Evolutionary conservation across 2,888 invertebrate genomes (phyloP).

Genomic region (Leptopilina drosophilae): DNA sequence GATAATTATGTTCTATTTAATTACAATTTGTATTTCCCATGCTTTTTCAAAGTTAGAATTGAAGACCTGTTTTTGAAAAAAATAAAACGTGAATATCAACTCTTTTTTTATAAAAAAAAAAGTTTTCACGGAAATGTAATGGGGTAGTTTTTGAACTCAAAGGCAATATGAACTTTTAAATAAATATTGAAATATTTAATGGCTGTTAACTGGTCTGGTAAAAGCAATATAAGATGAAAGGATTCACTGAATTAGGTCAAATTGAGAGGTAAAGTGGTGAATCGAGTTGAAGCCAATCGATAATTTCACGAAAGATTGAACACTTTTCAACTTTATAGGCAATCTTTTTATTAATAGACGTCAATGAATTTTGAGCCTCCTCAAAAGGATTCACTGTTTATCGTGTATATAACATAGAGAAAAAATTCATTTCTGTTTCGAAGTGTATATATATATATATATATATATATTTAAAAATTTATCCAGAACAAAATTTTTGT

Average conservation of each 20-base stretch:
- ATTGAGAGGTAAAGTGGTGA: conserved; percentile 17
- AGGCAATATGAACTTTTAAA: conserved; percentile 12
- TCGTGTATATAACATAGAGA: background rate
- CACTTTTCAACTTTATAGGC: conserved; percentile 9
- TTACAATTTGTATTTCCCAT: too few species aligned
- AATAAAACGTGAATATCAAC: too few species aligned
- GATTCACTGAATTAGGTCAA: conserved; percentile 18
- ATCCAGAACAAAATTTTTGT: too few species aligned
- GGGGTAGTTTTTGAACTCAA: background rate
- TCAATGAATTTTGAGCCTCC: conserved; percentile 7
- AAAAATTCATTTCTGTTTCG: too few species aligned
- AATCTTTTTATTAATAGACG: conserved; percentile 14
- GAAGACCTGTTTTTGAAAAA: too few species aligned
- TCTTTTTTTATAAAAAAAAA: too few species aligned
- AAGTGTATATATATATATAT: too few species aligned
- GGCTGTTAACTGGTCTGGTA: conserved; percentile 12
- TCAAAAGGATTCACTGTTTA: conserved; percentile 5
- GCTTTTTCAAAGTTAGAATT: too few species aligned
- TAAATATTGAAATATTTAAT: conserved; percentile 20
- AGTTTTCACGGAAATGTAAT: too few species aligned
- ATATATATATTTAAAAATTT: background rate
- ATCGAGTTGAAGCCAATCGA: conserved; percentile 20
- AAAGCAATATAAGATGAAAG: conserved; percentile 20
- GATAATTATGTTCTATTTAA: too few species aligned
- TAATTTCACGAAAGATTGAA: conserved; percentile 17